Evolutionary conservation across 2,888 invertebrate genomes (phyloP), one percentile per base, ranked within the genome.

Genomic region (Eupithecia subfuscata): DNA sequence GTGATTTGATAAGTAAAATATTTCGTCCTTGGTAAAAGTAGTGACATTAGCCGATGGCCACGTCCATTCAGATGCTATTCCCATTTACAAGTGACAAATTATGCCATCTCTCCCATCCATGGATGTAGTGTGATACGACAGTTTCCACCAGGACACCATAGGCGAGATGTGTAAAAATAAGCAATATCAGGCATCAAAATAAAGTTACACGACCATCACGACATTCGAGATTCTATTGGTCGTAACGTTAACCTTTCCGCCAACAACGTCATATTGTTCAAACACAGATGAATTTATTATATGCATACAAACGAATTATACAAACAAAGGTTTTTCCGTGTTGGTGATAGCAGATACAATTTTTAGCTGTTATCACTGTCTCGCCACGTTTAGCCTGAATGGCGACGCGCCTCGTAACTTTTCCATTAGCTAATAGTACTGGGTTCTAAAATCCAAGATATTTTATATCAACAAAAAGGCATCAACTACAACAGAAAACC

Each of bases 231-330:
- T 52, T 52, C n/a, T 52, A 52, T 48, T n/a, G n/a, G 52, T 9
- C n/a, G n/a, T 52, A 8, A 2, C 52, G 52, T n/a, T 52, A 52
- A 52, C 52, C 52, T 52, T n/a, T 52, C n/a, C n/a, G 52, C 52
- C 52, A 52, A 52, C 52, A 52, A 52, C n/a, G 52, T 52, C 52
- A 52, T 52, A 52, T n/a, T 52, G 52, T 52, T 52, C n/a, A n/a
- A n/a, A 52, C 8, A 52, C 52, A 52, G n/a, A 9, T n/a, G 4
- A 52, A 52, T 52, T 52, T 52, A 52, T 52, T 11, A 11, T 52
- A n/a, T n/a, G 52, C 52, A 52, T 52, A 52, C 52, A 52, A 52
- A 52, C 52, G n/a, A 11, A n/a, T n/a, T 52, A 52, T 52, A 8
- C 52, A 52, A 52, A 52, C 52, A 52, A 52, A 52, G n/a, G n/a